A percentile compares a stretch with the other conserved stretches of the same genome.
phyloP scores from a whole-genome alignment of 92 coral and sea anemone genomes.

The Metridium senile region DNA sequence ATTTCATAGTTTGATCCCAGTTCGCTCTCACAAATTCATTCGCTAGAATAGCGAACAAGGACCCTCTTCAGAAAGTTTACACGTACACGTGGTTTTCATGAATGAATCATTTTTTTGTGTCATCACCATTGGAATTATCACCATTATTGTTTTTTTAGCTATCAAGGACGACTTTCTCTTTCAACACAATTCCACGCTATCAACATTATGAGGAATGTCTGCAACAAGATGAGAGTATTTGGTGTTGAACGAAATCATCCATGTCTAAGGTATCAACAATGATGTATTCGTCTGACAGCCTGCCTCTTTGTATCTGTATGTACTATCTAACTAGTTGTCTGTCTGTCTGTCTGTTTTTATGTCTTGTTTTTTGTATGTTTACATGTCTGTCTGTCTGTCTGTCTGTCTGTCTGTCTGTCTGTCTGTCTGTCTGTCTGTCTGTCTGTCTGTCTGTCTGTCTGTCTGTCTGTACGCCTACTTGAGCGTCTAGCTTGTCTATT shows the following conservation, averaged over 20 bases:
- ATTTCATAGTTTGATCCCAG: no score
- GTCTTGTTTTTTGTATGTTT: no score
- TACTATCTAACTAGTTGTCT: conserved; percentile 7
- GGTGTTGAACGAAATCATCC: conserved; percentile 63
- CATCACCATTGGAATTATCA: no score
- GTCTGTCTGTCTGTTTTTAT: conserved; percentile 27
- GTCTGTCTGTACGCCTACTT: no score
- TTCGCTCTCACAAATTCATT: no score
- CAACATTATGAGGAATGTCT: conserved; percentile 43
- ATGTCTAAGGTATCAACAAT: conserved; percentile 55
- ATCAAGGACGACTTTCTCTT: conserved; percentile 16
- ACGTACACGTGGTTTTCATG: no score
- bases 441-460: conserved; percentile 27
- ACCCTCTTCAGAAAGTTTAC: no score
- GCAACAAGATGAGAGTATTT: conserved; percentile 56
- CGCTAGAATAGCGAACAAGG: no score
- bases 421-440: conserved; percentile 13
- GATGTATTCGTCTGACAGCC: neutral
- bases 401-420: neutral
- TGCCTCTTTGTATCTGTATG: neutral
- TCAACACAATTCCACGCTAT: conserved; percentile 59
- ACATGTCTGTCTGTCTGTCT: neutral
- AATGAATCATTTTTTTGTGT: no score
- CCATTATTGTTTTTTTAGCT: neutral
- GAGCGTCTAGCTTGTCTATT: no score